Evolutionary conservation across 2,113 vertebrate genomes (phyloP).

Genomic region (Sinocyclocheilus maitianheensis): DNA sequence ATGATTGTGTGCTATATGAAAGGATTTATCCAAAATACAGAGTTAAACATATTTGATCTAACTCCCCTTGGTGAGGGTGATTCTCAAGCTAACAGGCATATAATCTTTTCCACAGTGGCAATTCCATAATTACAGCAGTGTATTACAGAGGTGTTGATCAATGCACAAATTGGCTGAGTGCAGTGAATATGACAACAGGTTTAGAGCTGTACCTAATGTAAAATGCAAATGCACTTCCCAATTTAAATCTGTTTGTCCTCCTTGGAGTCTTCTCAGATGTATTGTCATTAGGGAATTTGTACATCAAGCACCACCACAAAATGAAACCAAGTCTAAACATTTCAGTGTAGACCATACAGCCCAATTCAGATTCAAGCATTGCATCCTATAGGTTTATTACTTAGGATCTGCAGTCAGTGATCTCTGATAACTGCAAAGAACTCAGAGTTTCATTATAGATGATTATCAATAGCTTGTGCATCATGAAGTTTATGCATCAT

Average conservation of each 20-base stretch:
- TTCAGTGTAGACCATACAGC: background rate
- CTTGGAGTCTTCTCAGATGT: background rate
- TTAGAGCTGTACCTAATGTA: background rate
- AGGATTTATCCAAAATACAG: background rate
- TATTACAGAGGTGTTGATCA: constrained; percentile 3
- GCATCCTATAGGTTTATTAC: background rate
- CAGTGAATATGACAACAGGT: background rate
- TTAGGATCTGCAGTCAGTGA: background rate
- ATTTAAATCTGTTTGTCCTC: background rate
- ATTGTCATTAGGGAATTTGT: background rate
- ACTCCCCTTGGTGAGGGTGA: background rate
- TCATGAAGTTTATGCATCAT: constrained; percentile 15
- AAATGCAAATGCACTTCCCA: background rate
- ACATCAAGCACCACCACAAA: background rate
- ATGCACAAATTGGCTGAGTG: background rate
- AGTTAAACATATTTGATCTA: background rate
- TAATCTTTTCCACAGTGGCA: background rate
- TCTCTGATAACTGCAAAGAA: constrained; percentile 30
- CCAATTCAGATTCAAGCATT: background rate
- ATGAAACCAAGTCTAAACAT: too few relatives aligned
- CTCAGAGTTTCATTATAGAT: constrained; percentile 38
- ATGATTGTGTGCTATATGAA: background rate
- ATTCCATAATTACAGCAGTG: constrained; percentile 11
- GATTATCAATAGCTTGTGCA: constrained; percentile 36
- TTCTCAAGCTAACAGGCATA: background rate